Evolutionary conservation across 1,140 invertebrate genomes (phyloP).

Genomic region (Pogonomyrmex barbatus): DNA sequence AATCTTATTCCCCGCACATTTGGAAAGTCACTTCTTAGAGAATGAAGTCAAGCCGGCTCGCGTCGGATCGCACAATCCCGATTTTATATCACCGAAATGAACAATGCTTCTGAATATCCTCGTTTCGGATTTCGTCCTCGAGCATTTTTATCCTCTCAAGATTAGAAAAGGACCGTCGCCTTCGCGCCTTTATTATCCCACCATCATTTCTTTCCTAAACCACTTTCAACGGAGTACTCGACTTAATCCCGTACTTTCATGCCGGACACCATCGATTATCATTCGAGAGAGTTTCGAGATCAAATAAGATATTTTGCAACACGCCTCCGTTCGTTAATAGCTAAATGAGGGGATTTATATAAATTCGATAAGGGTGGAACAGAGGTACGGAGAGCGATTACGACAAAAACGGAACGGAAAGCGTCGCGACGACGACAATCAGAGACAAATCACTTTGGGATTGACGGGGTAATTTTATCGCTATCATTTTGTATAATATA

Average conservation of each 20-base stretch:
- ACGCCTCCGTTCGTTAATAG: neutral
- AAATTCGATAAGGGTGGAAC: neutral
- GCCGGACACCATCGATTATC: neutral
- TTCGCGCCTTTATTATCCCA: conserved; percentile 47
- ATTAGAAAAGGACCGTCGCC: conserved; percentile 49
- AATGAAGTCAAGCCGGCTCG: conserved; percentile 19
- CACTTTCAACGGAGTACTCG: conserved; percentile 43
- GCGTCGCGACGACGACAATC: neutral
- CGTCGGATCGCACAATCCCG: conserved; percentile 52
- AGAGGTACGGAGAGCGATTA: neutral
- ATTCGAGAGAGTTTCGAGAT: too few relatives aligned
- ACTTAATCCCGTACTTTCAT: conserved; percentile 22
- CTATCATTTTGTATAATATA: conserved; percentile 14
- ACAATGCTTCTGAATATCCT: conserved; percentile 28
- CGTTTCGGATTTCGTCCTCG: conserved; percentile 36
- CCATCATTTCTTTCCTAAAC: conserved; percentile 16
- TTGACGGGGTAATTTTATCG: neutral
- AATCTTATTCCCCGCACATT: conserved; percentile 37
- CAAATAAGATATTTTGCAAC: neutral
- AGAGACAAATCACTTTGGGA: neutral
- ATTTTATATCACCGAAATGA: conserved; percentile 67
- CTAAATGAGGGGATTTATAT: neutral
- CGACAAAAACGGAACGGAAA: neutral
- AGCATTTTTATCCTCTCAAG: conserved; percentile 21
- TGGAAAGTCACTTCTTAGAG: conserved; percentile 12